Conservation (phyloP, 37 sponge, comb jelly and placozoan genomes). For the Spongilla lacustris region DNA sequence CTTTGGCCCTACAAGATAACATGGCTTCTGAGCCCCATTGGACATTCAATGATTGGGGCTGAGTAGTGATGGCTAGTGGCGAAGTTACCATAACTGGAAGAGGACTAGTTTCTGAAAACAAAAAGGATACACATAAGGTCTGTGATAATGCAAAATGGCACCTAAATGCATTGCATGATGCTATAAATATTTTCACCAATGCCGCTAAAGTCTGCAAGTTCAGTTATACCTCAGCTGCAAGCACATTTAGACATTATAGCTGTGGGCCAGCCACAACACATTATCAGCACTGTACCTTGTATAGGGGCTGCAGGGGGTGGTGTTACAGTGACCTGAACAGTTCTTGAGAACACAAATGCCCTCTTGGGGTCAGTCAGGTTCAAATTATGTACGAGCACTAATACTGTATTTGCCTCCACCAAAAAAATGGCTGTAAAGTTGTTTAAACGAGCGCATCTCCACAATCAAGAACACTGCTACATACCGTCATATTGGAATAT, state of each 20-base stretch:
- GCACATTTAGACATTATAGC: no score
- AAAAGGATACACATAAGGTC: neutral
- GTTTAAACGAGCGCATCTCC: conserved; percentile 20
- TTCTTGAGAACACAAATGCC: conserved; percentile 19
- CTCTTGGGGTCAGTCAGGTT: conserved; percentile 18
- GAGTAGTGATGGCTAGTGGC: neutral
- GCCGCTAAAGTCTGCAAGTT: no score
- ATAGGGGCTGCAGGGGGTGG: neutral
- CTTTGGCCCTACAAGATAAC: neutral
- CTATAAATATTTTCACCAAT: no score
- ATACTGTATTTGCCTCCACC: no score
- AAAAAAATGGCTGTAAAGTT: no score
- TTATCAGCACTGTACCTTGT: neutral
- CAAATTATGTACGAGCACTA: no score
- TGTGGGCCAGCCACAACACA: no score
- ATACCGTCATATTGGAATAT: no score
- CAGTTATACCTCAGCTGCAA: no score
- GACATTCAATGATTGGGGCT: neutral
- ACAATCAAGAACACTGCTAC: no score
- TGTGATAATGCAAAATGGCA: no score
- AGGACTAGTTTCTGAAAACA: neutral
- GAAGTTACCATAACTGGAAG: neutral
- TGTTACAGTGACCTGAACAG: neutral
- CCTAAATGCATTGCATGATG: no score
- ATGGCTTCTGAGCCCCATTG: neutral